A percentile compares a stretch with the other conserved stretches of the same genome.
Evolutionary conservation across 2,797 vertebrate genomes (phyloP).

Genomic region (Odontamblyopus lacepedii): DNA sequence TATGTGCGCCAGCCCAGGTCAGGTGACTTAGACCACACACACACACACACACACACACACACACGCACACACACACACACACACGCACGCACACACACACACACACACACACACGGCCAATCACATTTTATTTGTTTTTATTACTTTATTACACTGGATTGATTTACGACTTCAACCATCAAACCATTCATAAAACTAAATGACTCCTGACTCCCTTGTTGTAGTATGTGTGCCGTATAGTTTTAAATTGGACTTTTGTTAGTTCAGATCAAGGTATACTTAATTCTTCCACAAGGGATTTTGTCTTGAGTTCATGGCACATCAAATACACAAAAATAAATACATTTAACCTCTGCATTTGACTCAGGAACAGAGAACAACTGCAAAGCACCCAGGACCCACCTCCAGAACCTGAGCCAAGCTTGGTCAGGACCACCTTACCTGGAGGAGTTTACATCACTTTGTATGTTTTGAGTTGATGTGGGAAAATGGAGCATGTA

Average conservation of each 20-base stretch:
- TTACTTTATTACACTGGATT: conserved; percentile 18
- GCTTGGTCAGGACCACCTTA: not conserved
- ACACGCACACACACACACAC: conserved; percentile 16
- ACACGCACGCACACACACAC: conserved; percentile 17
- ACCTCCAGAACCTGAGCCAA: not conserved
- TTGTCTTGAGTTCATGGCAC: not conserved
- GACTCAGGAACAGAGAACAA: not conserved
- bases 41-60: conserved; percentile 12
- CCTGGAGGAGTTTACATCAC: not conserved
- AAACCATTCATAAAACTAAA: not conserved
- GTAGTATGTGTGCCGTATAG: not conserved
- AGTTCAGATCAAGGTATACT: not conserved
- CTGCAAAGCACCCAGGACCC: not conserved
- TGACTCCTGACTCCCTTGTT: not conserved
- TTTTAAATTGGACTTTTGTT: not conserved
- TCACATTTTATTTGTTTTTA: conserved; percentile 32
- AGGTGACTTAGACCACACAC: conserved; percentile 43
- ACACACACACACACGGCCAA: not conserved
- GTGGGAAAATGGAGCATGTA: not conserved
- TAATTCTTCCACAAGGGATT: not conserved
- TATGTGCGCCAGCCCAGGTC: conserved; percentile 43
- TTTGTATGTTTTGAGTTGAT: not conserved
- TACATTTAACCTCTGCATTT: not conserved
- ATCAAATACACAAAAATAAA: not conserved
- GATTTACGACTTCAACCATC: conserved; percentile 15